Percentiles rank a stretch among this genome's conserved stretches.
phyloP scores from a whole-genome alignment of 2,888 invertebrate genomes.

The Allygus modestus region DNA sequence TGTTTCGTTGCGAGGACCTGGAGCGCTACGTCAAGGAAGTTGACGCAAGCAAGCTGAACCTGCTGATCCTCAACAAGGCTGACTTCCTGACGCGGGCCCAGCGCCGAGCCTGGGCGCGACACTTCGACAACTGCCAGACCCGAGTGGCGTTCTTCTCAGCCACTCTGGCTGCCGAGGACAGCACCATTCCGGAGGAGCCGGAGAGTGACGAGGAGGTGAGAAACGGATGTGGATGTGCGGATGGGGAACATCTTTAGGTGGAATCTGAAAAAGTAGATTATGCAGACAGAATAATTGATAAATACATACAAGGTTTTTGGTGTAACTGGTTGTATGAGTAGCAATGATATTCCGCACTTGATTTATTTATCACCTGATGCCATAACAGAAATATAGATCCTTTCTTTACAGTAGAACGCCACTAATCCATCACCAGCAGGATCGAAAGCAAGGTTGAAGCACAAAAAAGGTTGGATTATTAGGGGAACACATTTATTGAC shows the following conservation, averaged over 20 bases:
- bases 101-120: conserved; percentile 89
- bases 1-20: conserved; percentile 95
- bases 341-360: too few species aligned
- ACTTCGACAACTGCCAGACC: conserved; percentile 85
- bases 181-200: conserved; percentile 68
- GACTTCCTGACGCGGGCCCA: conserved; percentile 92
- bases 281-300: neutral
- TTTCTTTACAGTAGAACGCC: too few species aligned
- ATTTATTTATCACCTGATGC: too few species aligned
- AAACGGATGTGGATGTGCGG: conserved; percentile 70
- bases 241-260: conserved; percentile 61
- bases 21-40: conserved; percentile 91
- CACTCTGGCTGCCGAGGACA: conserved; percentile 78
- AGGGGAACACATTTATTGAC: too few species aligned
- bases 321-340: too few species aligned
- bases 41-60: conserved; percentile 82
- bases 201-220: conserved; percentile 67
- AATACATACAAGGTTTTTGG: too few species aligned
- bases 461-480: too few species aligned
- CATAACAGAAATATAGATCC: too few species aligned
- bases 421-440: too few species aligned
- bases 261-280: conserved; percentile 17
- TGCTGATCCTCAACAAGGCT: conserved; percentile 96
- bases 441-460: too few species aligned
- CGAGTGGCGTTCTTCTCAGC: conserved; percentile 96